Conservation (phyloP, 2,113 vertebrate genomes). For the Podocnemis expansa region DNA sequence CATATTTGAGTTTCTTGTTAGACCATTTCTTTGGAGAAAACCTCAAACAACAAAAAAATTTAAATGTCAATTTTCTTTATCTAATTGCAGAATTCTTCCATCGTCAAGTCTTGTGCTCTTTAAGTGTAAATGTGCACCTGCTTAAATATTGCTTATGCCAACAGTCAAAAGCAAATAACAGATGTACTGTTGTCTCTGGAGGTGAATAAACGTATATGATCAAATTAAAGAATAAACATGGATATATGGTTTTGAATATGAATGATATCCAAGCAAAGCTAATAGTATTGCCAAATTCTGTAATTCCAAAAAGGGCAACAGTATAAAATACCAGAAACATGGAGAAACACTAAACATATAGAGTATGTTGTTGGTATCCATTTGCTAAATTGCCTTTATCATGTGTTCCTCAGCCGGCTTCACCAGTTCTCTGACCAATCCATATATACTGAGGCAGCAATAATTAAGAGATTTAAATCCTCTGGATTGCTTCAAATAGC, state of each 20-base stretch:
- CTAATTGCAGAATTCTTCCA: neutral
- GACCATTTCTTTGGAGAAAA: neutral
- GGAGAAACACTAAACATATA: neutral
- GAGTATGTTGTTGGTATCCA: neutral
- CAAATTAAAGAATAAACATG: slow-evolving; percentile 1
- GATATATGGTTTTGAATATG: neutral
- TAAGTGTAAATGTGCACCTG: slow-evolving; percentile 17
- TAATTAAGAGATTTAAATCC: neutral
- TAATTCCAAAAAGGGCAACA: neutral
- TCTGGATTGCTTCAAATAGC: neutral
- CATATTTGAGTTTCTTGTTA: neutral
- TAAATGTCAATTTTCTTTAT: neutral
- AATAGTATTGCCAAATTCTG: neutral
- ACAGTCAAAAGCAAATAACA: slow-evolving; percentile 2
- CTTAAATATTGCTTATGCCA: slow-evolving; percentile 28
- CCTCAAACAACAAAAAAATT: neutral
- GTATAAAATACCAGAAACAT: neutral
- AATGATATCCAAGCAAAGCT: neutral
- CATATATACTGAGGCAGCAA: neutral
- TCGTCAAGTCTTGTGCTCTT: neutral
- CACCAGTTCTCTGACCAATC: neutral
- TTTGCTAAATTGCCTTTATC: neutral
- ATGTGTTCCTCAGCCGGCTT: neutral
- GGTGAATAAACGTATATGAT: slow-evolving; percentile 38
- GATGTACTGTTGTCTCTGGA: neutral